Evolutionary conservation across 1,140 invertebrate species (phyloP), one percentile per base, ranked within the genome.

Genomic region (Aphidius gifuensis): DNA sequence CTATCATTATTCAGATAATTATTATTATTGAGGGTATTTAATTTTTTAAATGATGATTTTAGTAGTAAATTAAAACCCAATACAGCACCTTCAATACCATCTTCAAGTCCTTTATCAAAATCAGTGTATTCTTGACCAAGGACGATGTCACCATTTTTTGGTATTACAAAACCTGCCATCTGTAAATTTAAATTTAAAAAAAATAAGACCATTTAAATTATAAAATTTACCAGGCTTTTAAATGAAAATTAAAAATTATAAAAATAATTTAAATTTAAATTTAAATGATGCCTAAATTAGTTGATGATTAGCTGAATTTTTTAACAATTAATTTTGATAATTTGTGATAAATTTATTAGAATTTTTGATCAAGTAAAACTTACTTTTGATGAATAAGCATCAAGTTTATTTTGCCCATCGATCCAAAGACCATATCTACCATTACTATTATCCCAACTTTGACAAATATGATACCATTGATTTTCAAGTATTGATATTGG

Each of bases 51-150:
- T 6, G 84, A 84, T 9, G 86, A 84, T 1, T 75, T 74, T 42
- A 87, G 66, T 5, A 88, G 79, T 66, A 89, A 82, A 66, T 87
- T 88, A 68, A 86, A 86, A n/a, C 87, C 87, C 65, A 85, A 84
- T 54, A 88, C 81, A 64, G 87, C 82, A 5, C 87, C 87, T 75
- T 88, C 87, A 51, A 88, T 83, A 3, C 87, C 87, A 47, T 85
- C 87, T 51, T 85, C 83, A 32, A 83, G 70, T 11, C 85, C 80
- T 70, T 84, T 86, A 78, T 88, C 83, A 58, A 85, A 84, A 68
- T 87, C 84, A 5, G 85, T 84, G 64, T 84, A 86, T 66, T 88
- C 87, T 69, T 89, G 87, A 21, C 87, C 87, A 6, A 89, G 73
- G 6, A 87, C 86, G 5, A 88, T 74, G 60, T 87, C 87, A 3